Conservation (phyloP, 2,797 vertebrate species). For the Heliangelus exortis region DNA sequence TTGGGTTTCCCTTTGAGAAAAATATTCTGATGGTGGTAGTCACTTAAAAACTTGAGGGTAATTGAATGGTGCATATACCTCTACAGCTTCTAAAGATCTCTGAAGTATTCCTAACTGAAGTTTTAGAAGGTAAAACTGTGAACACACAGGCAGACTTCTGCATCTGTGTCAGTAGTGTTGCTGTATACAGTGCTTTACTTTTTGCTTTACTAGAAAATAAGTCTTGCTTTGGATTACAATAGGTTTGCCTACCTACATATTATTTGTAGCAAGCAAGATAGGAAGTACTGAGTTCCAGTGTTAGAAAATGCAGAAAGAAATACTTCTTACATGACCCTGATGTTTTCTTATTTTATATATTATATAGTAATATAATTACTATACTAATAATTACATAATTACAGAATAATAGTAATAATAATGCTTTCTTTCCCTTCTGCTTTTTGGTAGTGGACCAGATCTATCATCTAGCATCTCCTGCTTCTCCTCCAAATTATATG, state of each 20-base stretch:
- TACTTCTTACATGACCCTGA: not conserved
- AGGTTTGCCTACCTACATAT: not conserved
- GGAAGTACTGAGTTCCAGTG: not conserved
- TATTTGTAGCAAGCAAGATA: not conserved
- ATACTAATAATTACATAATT: too few species aligned
- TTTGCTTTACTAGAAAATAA: not conserved
- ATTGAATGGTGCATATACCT: not conserved
- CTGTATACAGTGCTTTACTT: not conserved
- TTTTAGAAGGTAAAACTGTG: not conserved
- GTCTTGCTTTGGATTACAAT: not conserved
- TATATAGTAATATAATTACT: not conserved
- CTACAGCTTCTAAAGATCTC: not conserved
- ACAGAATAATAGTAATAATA: not conserved
- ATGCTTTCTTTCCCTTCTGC: not conserved
- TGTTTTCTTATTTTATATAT: not conserved
- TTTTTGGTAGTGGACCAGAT: constrained; percentile 93
- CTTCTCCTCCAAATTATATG: constrained; percentile 99
- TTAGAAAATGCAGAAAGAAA: not conserved
- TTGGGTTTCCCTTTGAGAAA: not conserved
- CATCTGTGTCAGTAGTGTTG: not conserved
- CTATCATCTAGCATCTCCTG: constrained; percentile 96
- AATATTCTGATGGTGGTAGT: not conserved
- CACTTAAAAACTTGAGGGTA: not conserved
- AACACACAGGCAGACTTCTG: not conserved
- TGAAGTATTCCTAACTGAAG: not conserved